phyloP scores from a whole-genome alignment of 2,888 invertebrate species.

The Mythimna impura region DNA sequence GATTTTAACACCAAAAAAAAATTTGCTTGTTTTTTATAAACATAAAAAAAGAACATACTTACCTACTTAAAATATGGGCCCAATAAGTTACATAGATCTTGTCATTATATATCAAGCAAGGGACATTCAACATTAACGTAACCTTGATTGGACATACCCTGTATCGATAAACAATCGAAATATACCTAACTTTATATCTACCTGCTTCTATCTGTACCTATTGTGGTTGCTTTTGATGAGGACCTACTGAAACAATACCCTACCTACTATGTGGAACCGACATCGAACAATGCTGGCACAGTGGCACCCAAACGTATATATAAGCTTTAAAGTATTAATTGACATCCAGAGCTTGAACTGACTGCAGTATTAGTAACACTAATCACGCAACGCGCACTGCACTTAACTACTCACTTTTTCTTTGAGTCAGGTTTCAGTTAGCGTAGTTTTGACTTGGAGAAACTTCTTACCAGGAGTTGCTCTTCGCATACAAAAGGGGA shows the following conservation, averaged over 20 bases:
- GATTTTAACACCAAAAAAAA: too few species aligned
- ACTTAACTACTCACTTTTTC: conserved; percentile 36
- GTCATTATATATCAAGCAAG: neutral
- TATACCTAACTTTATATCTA: neutral
- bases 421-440: conserved; percentile 23
- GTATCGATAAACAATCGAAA: neutral
- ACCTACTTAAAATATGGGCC: too few species aligned
- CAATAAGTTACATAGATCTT: neutral
- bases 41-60: too few species aligned
- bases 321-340: conserved; percentile 31
- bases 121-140: neutral
- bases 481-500: conserved; percentile 18
- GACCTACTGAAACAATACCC: conserved; percentile 12
- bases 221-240: conserved; percentile 2
- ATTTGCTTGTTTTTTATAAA: too few species aligned
- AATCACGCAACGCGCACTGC: conserved; percentile 38
- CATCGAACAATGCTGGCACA: conserved; percentile 17
- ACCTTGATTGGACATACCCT: neutral
- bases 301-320: conserved; percentile 5
- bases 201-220: neutral
- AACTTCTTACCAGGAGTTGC: conserved; percentile 1
- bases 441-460: conserved; percentile 25
- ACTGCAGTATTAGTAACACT: conserved; percentile 42
- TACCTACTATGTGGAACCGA: neutral
- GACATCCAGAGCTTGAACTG: conserved; percentile 24